Evolutionary conservation across 2,888 invertebrate species (phyloP).

Genomic region (Argyra leucocephala): DNA sequence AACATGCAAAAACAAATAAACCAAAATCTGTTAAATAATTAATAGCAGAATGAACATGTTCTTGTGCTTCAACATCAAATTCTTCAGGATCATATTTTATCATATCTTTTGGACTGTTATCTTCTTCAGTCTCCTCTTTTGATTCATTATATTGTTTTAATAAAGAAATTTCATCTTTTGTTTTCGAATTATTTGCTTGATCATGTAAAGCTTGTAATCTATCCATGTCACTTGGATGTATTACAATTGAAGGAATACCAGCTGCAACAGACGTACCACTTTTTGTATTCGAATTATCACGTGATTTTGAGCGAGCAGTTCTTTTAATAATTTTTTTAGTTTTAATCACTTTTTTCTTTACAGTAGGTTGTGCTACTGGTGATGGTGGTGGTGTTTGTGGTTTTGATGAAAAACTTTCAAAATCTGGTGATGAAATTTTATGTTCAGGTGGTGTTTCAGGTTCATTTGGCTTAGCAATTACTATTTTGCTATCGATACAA

Average conservation of each 20-base stretch:
- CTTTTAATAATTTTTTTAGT: constrained; percentile 39
- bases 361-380: constrained; percentile 31
- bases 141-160: background rate
- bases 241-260: constrained; percentile 26
- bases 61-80: constrained; percentile 54
- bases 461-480: constrained; percentile 25
- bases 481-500: constrained; percentile 14
- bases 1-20: constrained; percentile 65
- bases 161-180: background rate
- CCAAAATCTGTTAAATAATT: constrained; percentile 67
- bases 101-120: no score
- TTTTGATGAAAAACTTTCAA: no score
- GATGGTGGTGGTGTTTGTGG: constrained; percentile 17
- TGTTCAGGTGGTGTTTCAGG: constrained; percentile 26
- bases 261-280: constrained; percentile 23
- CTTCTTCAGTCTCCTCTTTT: background rate
- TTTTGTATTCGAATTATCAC: constrained; percentile 31
- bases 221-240: constrained; percentile 23
- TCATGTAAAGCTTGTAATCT: constrained; percentile 20
- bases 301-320: constrained; percentile 37
- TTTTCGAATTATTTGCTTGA: background rate
- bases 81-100: constrained; percentile 36
- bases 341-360: constrained; percentile 38
- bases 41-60: constrained; percentile 57
- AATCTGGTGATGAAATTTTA: background rate